phyloP scores from a whole-genome alignment of 2,888 invertebrate species.

The Drosophila paracracens region DNA sequence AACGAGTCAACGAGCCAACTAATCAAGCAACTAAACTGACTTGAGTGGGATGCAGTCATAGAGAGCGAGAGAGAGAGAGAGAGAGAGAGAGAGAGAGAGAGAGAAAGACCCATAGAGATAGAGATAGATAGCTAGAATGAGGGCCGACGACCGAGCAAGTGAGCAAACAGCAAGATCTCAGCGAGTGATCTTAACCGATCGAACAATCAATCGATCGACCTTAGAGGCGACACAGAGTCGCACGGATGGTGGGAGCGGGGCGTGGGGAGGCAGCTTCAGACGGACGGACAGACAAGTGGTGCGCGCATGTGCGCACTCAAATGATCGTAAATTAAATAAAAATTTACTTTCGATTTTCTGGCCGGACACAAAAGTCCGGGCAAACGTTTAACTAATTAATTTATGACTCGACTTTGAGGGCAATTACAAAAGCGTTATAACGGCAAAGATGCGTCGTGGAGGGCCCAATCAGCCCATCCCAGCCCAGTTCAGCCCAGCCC shows the following conservation, averaged over 20 bases:
- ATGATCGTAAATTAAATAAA: conserved; percentile 68
- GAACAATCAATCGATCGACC: conserved; percentile 31
- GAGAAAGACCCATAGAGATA: not conserved
- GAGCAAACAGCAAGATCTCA: not conserved
- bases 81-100: not conserved
- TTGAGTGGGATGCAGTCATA: not conserved
- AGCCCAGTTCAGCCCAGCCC: no score
- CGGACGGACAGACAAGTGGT: conserved; percentile 20
- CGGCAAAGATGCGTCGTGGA: not conserved
- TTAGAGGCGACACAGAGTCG: conserved; percentile 35
- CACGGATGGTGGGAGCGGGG: not conserved
- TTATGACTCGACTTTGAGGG: conserved; percentile 55
- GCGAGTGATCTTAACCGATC: not conserved
- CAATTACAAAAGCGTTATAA: conserved; percentile 54
- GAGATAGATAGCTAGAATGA: conserved; percentile 2
- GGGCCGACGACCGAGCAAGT: conserved; percentile 32
- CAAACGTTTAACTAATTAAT: conserved; percentile 63
- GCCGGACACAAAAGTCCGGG: conserved; percentile 7
- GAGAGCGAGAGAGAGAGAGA: not conserved
- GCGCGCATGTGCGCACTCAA: conserved; percentile 41
- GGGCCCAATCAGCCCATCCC: not conserved
- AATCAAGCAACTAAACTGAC: not conserved
- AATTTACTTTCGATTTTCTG: conserved; percentile 68
- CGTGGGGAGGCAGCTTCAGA: not conserved
- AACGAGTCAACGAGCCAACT: conserved; percentile 8